These are phyloP conservation scores for Perdita meconis DNA, from an alignment of 2,888 invertebrate species.

Conservation along the genomic window DNA sequence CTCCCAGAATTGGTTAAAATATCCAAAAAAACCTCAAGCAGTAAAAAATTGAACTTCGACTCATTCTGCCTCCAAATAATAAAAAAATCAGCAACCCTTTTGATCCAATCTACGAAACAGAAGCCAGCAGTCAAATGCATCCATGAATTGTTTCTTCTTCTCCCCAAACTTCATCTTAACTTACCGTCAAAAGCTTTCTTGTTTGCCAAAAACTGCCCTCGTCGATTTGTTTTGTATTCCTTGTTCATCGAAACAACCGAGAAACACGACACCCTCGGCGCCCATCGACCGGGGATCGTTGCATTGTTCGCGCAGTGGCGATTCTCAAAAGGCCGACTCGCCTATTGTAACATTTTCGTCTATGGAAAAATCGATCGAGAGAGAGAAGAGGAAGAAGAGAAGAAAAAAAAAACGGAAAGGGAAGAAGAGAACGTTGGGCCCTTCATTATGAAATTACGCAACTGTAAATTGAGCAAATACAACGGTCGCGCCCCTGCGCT, in stretches of 20 bases:
- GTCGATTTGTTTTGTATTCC: slow-evolving; percentile 52
- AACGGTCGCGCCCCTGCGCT: slow-evolving; percentile 72
- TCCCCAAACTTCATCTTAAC: background rate
- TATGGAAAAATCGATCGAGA: slow-evolving; percentile 56
- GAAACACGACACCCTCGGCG: slow-evolving; percentile 73
- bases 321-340: slow-evolving; percentile 70
- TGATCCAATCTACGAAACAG: background rate
- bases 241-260: slow-evolving; percentile 72
- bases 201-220: slow-evolving; percentile 18
- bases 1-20: too few species aligned
- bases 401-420: background rate
- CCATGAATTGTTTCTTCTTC: background rate
- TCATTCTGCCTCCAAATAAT: too few species aligned
- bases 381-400: slow-evolving; percentile 62
- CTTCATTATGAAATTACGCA: slow-evolving; percentile 82
- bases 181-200: slow-evolving; percentile 16
- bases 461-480: slow-evolving; percentile 83
- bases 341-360: slow-evolving; percentile 60
- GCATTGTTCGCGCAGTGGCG: slow-evolving; percentile 74
- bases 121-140: background rate
- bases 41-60: too few species aligned
- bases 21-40: too few species aligned
- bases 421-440: slow-evolving; percentile 70
- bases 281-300: slow-evolving; percentile 35
- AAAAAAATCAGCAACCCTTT: background rate